Conservation (phyloP, 2,888 invertebrate species). For the Melieria omissa region DNA sequence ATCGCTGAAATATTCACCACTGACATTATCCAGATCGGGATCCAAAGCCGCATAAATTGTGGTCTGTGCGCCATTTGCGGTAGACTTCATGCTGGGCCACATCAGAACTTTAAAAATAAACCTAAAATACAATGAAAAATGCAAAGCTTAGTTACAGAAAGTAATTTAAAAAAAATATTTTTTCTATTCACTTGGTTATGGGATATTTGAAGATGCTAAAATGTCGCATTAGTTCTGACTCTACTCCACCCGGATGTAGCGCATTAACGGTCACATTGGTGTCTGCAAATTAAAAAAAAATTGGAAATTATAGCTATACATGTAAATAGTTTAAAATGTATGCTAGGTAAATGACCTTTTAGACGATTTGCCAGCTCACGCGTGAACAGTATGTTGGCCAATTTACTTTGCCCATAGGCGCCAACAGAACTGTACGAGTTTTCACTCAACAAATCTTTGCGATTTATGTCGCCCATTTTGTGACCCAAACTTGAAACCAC, state of each 20-base stretch:
- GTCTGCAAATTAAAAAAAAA: conserved; percentile 60
- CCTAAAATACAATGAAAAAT: conserved; percentile 14
- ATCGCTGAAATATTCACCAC: conserved; percentile 69
- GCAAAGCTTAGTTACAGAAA: not conserved
- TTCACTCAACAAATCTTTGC: conserved; percentile 77
- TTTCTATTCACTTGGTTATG: conserved; percentile 36
- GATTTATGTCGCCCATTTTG: conserved; percentile 64
- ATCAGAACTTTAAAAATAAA: conserved; percentile 47
- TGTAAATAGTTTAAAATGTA: not conserved
- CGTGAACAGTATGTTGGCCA: conserved; percentile 80
- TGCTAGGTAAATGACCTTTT: conserved; percentile 62
- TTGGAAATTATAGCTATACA: not conserved
- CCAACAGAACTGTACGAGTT: conserved; percentile 66
- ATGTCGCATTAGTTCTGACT: conserved; percentile 79
- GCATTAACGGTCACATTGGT: conserved; percentile 80
- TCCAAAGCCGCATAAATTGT: conserved; percentile 60
- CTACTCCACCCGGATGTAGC: conserved; percentile 85
- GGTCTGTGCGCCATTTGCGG: conserved; percentile 62
- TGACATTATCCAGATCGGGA: conserved; percentile 57
- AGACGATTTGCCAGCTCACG: conserved; percentile 73
- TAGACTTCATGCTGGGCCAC: conserved; percentile 58
- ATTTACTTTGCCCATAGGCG: conserved; percentile 80
- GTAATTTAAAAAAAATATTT: conserved; percentile 10
- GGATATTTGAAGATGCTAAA: conserved; percentile 72
- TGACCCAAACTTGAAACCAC: conserved; percentile 71